Percentiles rank a stretch among this genome's conserved stretches.
These are phyloP conservation scores for Sebastes hubbsi DNA, from an alignment of 2,797 vertebrate genomes.

Conservation along the genomic window DNA sequence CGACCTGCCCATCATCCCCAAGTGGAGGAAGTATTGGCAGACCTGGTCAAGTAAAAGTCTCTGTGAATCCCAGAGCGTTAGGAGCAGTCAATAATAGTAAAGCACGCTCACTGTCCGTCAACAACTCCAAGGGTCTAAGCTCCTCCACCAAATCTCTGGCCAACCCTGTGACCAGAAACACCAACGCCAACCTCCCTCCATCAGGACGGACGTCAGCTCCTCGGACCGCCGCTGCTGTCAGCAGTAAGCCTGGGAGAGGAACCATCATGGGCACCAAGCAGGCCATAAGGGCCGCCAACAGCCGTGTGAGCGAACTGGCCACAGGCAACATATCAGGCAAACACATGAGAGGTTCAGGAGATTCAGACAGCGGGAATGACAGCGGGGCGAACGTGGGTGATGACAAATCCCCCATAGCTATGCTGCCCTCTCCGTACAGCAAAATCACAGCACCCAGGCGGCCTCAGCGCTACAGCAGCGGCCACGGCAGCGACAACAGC, in stretches of 20 bases:
- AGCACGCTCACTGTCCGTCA: constrained; percentile 84
- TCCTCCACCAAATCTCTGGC: constrained; percentile 89
- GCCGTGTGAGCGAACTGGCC: constrained; percentile 92
- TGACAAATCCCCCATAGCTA: constrained; percentile 75
- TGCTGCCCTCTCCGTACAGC: constrained; percentile 96
- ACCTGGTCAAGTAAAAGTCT: constrained; percentile 84
- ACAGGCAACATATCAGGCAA: constrained; percentile 83
- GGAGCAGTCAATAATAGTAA: constrained; percentile 81
- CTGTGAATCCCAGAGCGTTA: constrained; percentile 80
- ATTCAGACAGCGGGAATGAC: constrained; percentile 91
- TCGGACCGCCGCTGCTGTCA: constrained; percentile 77
- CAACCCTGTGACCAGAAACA: constrained; percentile 76
- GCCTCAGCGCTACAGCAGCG: constrained; percentile 96
- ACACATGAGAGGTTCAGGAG: constrained; percentile 86
- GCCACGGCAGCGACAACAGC: constrained; percentile 97
- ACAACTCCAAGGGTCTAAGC: constrained; percentile 87
- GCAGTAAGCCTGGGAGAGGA: constrained; percentile 87
- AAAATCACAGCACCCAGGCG: constrained; percentile 95
- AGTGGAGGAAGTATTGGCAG: constrained; percentile 70
- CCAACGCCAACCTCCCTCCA: constrained; percentile 82
- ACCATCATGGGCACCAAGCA: constrained; percentile 98
- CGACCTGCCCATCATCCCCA: constrained; percentile 81
- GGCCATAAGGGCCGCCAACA: constrained; percentile 94
- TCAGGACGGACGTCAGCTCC: constrained; percentile 81
- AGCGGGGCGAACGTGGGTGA: constrained; percentile 87